These are phyloP conservation scores for Agapornis canus DNA, from an alignment of 2,797 vertebrate species.

Conservation along the genomic window DNA sequence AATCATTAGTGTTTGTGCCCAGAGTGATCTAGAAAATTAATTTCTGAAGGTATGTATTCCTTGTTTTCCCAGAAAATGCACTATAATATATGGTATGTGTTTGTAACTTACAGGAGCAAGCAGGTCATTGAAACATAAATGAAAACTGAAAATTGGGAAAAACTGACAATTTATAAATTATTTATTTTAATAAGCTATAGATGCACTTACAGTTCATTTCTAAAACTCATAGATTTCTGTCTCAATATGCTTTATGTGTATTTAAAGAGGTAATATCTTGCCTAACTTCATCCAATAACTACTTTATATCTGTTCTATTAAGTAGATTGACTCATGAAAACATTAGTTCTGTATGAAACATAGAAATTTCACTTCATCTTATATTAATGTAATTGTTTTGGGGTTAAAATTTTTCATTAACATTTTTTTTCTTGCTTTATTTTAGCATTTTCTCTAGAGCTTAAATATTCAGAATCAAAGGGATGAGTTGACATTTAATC, in stretches of 20 bases:
- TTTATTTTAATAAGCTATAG: background rate
- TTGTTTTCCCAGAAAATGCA: background rate
- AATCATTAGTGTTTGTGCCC: background rate
- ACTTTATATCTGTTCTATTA: background rate
- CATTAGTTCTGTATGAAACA: background rate
- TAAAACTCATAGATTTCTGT: background rate
- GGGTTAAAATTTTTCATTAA: background rate
- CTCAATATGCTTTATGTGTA: background rate
- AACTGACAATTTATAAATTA: background rate
- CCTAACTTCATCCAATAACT: background rate
- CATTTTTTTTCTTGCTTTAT: background rate
- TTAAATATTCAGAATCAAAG: background rate
- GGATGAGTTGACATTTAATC: background rate
- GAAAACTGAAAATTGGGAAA: background rate
- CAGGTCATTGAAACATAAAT: background rate
- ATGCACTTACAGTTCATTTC: background rate
- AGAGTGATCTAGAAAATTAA: background rate
- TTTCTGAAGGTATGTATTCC: background rate
- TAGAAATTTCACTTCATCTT: background rate
- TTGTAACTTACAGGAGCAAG: background rate
- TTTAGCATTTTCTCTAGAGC: background rate
- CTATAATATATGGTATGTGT: fast-evolving
- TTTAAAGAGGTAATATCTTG: background rate
- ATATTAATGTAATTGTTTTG: background rate
- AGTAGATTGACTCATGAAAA: background rate